phyloP scores from a whole-genome alignment of 2,113 vertebrate genomes.

The Candoia aspera region DNA sequence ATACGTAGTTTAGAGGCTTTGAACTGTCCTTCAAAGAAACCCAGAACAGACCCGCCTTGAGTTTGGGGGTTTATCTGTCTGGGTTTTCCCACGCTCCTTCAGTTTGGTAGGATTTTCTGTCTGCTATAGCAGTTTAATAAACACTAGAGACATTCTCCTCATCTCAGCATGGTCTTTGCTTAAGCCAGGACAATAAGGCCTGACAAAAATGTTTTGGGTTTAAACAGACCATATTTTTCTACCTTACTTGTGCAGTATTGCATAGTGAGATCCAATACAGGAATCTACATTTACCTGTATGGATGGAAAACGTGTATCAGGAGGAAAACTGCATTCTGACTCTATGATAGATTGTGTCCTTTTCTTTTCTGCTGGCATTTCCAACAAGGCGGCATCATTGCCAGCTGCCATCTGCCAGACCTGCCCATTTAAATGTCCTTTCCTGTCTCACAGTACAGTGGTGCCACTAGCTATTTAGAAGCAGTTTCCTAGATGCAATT shows the following conservation, averaged over 20 bases:
- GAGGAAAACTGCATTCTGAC: not conserved
- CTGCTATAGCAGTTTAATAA: too few species aligned
- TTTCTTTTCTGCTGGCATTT: not conserved
- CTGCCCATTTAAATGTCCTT: not conserved
- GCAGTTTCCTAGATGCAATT: not conserved
- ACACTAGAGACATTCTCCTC: too few species aligned
- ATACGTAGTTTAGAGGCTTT: too few species aligned
- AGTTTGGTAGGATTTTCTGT: too few species aligned
- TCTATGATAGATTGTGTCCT: not conserved
- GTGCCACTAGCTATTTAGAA: not conserved
- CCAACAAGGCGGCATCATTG: not conserved
- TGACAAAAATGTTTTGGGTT: not conserved
- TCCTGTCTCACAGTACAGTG: not conserved
- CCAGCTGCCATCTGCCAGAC: not conserved
- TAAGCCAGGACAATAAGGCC: too few species aligned
- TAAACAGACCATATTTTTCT: not conserved
- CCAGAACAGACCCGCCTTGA: too few species aligned
- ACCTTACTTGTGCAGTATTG: not conserved
- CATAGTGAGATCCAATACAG: not conserved
- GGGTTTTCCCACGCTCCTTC: too few species aligned
- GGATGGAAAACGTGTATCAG: not conserved
- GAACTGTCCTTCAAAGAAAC: too few species aligned
- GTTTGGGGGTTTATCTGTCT: too few species aligned
- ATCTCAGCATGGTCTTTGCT: too few species aligned
- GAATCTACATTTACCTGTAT: not conserved